These are phyloP conservation scores for Pandion haliaetus DNA, from an alignment of 2,113 vertebrate species.

Conservation along the genomic window DNA sequence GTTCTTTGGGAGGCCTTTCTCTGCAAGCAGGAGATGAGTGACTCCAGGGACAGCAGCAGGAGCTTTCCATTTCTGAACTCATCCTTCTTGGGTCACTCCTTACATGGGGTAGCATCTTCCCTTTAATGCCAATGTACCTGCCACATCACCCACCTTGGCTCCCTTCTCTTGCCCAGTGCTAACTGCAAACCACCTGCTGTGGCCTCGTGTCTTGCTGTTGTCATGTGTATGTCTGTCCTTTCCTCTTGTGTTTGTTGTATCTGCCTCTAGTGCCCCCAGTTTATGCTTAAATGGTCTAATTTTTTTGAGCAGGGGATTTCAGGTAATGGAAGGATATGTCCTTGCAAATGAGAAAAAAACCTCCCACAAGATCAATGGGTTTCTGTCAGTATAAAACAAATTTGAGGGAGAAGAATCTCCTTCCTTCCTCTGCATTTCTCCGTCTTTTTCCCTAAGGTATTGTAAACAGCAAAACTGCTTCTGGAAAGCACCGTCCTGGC, in stretches of 20 bases:
- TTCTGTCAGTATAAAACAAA: neutral
- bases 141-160: neutral
- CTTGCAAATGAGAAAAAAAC: neutral
- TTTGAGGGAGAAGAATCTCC: neutral
- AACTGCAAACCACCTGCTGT: neutral
- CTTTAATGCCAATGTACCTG: rapidly evolving
- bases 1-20: neutral
- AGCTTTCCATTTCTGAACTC: neutral
- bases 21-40: neutral
- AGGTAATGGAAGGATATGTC: neutral
- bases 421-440: neutral
- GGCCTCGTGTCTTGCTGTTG: neutral
- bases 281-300: neutral
- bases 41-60: neutral
- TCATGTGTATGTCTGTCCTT: neutral
- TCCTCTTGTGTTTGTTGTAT: neutral
- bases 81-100: neutral
- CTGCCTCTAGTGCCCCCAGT: neutral
- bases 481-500: neutral
- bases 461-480: neutral
- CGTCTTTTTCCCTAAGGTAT: neutral
- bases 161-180: neutral
- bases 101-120: neutral
- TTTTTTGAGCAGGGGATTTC: neutral
- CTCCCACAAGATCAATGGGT: neutral